Base-by-base conservation (phyloP, 64 coral and sea anemone species). In the Exaiptasia diaphana region DNA sequence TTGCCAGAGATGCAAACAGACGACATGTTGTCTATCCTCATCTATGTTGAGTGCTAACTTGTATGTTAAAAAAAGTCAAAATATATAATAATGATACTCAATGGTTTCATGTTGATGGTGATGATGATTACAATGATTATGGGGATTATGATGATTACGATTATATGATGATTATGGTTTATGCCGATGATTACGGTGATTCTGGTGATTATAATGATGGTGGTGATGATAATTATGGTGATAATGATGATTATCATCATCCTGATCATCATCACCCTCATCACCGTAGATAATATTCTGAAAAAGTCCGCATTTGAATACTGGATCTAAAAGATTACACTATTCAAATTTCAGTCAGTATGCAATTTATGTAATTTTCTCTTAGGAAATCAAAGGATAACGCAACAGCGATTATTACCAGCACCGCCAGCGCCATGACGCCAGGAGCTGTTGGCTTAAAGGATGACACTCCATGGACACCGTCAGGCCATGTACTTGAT, bases 391-490 rank as follows among this genome's bases (percentile, higher is more conserved):
- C 58, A 63, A 63, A 33, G 17, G 58, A 63, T 13, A 63, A 63
- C 36, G 27, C 58, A 10, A 63, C 58, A 63, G 58, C 58, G 27
- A 5, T 33, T 13, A 26, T 63, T 25, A 29, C 9, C 14, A 4
- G 23, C 3, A 15, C 58, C 27, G 30, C 58, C 27, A 10, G 24
- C 31, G 4, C 76, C 38, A 17, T 67, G 30, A 80, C 57, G 12
- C 76, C 76, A 63, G 14, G 27, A 0, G 1, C 38, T 48, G 5
- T 49, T 64, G 57, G 48, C 73, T 53, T 43, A 18, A 42, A 5
- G 21, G 18, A 13, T 48, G 58, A 80, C 49, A 31, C 17, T 18
- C 40, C 58, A 8, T 80, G 57, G 59, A 80, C 58, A 62, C 77
- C 59, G 44, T 80, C 77, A 64, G 41, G 17, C 25, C 4, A 33